Evolutionary conservation across 2,797 vertebrate genomes (phyloP).

Genomic region (Acipenser transmontanus): DNA sequence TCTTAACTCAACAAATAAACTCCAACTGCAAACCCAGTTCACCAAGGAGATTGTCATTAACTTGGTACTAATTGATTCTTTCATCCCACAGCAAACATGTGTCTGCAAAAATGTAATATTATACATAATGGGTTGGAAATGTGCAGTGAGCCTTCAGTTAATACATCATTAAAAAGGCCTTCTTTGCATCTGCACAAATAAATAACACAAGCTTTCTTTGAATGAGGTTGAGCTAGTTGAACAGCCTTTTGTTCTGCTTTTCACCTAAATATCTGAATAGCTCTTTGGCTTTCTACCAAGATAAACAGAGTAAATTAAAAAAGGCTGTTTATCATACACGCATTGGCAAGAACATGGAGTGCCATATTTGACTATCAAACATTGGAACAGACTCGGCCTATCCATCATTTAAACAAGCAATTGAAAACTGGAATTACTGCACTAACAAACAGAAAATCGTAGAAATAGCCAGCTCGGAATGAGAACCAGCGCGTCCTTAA

Average conservation of each 20-base stretch:
- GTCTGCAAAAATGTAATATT: conserved; percentile 10
- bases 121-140: conserved; percentile 11
- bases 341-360: conserved; percentile 27
- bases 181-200: conserved; percentile 55
- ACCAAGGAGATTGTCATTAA: conserved; percentile 11
- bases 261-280: conserved; percentile 60
- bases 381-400: conserved; percentile 27
- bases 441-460: conserved; percentile 15
- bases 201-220: conserved; percentile 45
- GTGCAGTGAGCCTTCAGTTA: conserved; percentile 26
- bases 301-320: conserved; percentile 73
- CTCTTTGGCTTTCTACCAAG: conserved; percentile 65
- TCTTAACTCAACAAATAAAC: no score
- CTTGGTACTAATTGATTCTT: conserved; percentile 17
- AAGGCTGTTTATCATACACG: conserved; percentile 58
- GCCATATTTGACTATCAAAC: conserved; percentile 44
- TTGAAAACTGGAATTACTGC: conserved; percentile 47
- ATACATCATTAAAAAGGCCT: conserved; percentile 50
- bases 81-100: conserved; percentile 12
- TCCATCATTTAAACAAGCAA: conserved; percentile 49
- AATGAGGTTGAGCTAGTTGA: conserved; percentile 52
- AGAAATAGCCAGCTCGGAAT: conserved; percentile 43
- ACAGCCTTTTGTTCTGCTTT: conserved; percentile 63
- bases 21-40: neutral
- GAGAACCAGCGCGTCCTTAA: conserved; percentile 41